Evolutionary conservation across 2,888 invertebrate species (phyloP).

Genomic region (Crocallis elinguaria): DNA sequence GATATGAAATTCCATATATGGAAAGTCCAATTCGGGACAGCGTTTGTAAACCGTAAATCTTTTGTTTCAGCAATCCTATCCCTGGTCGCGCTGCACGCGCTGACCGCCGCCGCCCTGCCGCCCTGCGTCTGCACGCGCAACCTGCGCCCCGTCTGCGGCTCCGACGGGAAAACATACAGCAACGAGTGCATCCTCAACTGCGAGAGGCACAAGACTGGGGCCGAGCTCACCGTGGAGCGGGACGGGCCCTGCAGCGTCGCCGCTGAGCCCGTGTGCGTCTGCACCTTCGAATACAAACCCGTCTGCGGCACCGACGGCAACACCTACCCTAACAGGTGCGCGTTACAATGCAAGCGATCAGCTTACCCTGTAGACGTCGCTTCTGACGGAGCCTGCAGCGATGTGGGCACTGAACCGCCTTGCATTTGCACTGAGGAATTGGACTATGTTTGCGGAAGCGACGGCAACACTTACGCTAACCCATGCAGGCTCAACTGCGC

Average conservation of each 20-base stretch:
- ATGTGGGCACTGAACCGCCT: constrained; percentile 9
- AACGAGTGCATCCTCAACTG: constrained; percentile 87
- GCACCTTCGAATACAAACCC: constrained; percentile 25
- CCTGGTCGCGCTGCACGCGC: constrained; percentile 41
- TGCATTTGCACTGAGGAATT: constrained; percentile 31
- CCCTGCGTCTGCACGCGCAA: constrained; percentile 57
- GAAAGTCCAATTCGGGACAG: too few species aligned
- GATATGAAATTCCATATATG: too few species aligned
- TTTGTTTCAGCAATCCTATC: constrained; percentile 49
- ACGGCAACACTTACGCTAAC: constrained; percentile 88
- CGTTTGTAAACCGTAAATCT: neutral
- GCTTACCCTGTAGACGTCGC: constrained; percentile 10
- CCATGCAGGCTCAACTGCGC: constrained; percentile 38
- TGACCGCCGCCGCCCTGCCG: constrained; percentile 43
- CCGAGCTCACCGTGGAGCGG: constrained; percentile 24
- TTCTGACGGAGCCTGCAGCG: constrained; percentile 19
- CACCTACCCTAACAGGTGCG: constrained; percentile 26
- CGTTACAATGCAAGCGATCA: constrained; percentile 6
- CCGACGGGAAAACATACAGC: constrained; percentile 88
- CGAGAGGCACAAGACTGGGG: constrained; percentile 36
- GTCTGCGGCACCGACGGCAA: constrained; percentile 29
- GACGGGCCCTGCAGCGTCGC: constrained; percentile 23
- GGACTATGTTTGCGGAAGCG: constrained; percentile 48
- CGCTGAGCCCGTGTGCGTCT: constrained; percentile 5
- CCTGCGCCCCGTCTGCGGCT: constrained; percentile 86